Evolutionary conservation across 2,797 vertebrate species (phyloP).

Genomic region (Hypotaenidia okinawae): DNA sequence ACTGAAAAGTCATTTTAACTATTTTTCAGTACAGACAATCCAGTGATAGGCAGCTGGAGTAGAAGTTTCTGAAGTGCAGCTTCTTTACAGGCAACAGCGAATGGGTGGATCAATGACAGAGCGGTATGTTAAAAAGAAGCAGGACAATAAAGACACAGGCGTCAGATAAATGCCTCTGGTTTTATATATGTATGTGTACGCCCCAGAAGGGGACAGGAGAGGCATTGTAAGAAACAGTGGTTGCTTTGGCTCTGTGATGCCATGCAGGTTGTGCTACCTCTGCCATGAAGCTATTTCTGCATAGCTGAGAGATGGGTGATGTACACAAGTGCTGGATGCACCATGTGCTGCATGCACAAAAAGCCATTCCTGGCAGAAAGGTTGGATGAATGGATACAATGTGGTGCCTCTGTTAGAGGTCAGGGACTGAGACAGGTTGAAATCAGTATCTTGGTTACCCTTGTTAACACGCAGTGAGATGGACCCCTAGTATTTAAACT

Average conservation of each 20-base stretch:
- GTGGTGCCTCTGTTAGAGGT: neutral
- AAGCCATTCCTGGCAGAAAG: neutral
- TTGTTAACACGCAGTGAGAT: neutral
- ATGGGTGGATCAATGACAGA: neutral
- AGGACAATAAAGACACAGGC: neutral
- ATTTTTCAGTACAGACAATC: neutral
- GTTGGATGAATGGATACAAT: neutral
- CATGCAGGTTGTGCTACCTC: neutral
- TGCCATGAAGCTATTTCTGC: rapidly evolving
- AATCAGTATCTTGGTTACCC: neutral
- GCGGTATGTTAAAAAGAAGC: neutral
- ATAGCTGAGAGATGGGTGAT: neutral
- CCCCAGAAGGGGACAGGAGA: neutral
- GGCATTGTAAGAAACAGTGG: neutral
- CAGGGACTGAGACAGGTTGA: neutral
- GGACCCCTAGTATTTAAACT: neutral
- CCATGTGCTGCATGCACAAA: neutral
- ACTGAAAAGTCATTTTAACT: neutral
- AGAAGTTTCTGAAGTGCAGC: neutral
- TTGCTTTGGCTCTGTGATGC: rapidly evolving
- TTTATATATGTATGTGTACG: neutral
- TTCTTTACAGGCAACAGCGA: neutral
- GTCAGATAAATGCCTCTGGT: slow-evolving; percentile 12
- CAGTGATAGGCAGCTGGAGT: neutral
- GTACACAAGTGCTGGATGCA: neutral